Base-by-base conservation (phyloP, 2,888 invertebrate species). In the Drosophila siamana region DNA sequence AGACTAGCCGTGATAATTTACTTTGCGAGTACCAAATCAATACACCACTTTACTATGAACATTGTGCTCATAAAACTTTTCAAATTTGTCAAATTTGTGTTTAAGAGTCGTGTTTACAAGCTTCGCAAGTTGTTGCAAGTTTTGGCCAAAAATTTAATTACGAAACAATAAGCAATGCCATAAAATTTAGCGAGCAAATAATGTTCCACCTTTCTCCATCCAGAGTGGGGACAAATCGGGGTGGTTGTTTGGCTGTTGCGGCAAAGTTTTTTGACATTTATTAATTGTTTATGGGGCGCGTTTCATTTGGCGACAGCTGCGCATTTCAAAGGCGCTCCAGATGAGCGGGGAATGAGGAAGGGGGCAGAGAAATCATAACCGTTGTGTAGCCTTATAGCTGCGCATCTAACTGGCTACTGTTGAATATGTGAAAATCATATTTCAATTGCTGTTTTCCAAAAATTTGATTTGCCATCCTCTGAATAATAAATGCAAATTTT, bases 201-300 rank as follows among this genome's bases (percentile, higher is more conserved):
- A 82, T 74, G 70, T 78, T 47, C n/a, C 54, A 40, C 50, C 33
- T 38, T 24, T 4, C 51, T 6, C 40, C 15, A 11, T n/a, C 0
- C 2, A 28, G 13, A 24, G 15, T 24, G 28, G 19, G 15, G 26
- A 15, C n/a, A 15, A 15, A 11, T n/a, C n/a, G n/a, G n/a, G 51
- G 30, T 50, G 9, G n/a, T 33, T 63, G 65, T 48, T 64, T n/a
- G n/a, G 44, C 65, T 73, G 73, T 65, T 82, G 86, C 56, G 69
- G 66, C 71, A 86, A 86, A 86, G 75, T 80, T 86, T 78, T 78
- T 72, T 83, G 88, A 80, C 86, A 86, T 82, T 86, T 80, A 85
- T 89, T 83, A 86, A 80, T 86, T 86, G 83, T 81, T 88, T 87
- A 84, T 74, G 78, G 52, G 52, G 62, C 69, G 69, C 63, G 57